A percentile compares a stretch with the other conserved stretches of the same genome.
phyloP scores from a whole-genome alignment of 2,797 vertebrate genomes.

The Enteromius thamalakanensis region DNA sequence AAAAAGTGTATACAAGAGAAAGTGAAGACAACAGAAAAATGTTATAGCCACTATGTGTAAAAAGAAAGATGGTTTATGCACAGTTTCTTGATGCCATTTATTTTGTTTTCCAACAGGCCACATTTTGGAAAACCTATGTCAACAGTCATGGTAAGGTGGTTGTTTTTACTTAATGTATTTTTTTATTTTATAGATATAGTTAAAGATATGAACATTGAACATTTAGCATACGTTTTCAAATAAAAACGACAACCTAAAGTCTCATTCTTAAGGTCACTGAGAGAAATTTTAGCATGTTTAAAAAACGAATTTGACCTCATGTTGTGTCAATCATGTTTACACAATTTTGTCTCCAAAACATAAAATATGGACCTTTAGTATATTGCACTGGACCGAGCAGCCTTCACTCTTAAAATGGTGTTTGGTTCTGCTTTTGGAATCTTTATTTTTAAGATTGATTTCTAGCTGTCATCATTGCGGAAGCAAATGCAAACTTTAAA shows the following conservation, averaged over 20 bases:
- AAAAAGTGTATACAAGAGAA: background rate
- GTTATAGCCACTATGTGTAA: background rate
- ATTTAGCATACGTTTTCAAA: background rate
- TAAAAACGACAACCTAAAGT: background rate
- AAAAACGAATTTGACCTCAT: too few relatives aligned
- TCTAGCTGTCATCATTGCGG: background rate
- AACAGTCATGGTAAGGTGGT: constrained; percentile 66
- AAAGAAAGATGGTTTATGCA: background rate
- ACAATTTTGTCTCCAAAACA: too few relatives aligned
- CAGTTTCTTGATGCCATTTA: constrained; percentile 7
- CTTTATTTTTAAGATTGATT: background rate
- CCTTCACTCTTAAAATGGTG: background rate
- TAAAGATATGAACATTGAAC: background rate
- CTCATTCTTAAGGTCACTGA: background rate
- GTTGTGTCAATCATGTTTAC: too few relatives aligned
- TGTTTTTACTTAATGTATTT: background rate
- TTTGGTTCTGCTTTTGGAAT: background rate
- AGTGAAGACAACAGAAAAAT: background rate
- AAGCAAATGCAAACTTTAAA: background rate
- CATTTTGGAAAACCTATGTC: constrained; percentile 65
- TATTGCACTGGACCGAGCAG: background rate
- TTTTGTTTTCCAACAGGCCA: constrained; percentile 59
- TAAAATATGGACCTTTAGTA: background rate
- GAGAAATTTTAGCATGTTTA: too few relatives aligned
- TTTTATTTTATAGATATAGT: background rate